Evolutionary conservation across 2,888 invertebrate genomes (phyloP).

Genomic region (Melieria picta): DNA sequence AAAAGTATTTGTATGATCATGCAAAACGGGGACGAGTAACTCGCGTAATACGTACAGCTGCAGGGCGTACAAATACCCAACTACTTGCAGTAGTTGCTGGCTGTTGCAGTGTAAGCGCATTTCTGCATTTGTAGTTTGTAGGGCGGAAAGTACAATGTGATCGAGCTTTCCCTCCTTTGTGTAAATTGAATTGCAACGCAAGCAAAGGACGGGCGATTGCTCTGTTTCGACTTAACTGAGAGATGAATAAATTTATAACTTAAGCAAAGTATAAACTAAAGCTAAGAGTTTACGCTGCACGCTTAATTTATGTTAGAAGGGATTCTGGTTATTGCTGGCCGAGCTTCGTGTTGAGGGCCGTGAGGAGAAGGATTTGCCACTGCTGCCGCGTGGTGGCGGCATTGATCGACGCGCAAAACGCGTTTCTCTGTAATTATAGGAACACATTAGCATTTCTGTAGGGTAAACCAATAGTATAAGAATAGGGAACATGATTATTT

Average conservation of each 20-base stretch:
- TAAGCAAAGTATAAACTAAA: constrained; percentile 71
- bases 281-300: constrained; percentile 70
- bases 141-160: no score
- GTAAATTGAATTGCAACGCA: no score
- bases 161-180: no score
- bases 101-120: no score
- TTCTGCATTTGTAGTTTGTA: no score
- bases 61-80: no score
- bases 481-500: background rate
- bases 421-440: constrained; percentile 68
- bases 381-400: constrained; percentile 69
- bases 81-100: no score
- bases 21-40: no score
- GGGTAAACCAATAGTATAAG: background rate
- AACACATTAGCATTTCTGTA: background rate
- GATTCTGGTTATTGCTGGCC: constrained; percentile 68
- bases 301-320: constrained; percentile 72
- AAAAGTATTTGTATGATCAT: no score
- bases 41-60: no score
- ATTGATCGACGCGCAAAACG: constrained; percentile 74
- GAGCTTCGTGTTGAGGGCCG: constrained; percentile 70
- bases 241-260: constrained; percentile 63
- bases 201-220: no score
- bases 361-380: constrained; percentile 69
- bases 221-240: no score